phyloP scores from a whole-genome alignment of 2,797 vertebrate species.

The Bovichtus diacanthus region DNA sequence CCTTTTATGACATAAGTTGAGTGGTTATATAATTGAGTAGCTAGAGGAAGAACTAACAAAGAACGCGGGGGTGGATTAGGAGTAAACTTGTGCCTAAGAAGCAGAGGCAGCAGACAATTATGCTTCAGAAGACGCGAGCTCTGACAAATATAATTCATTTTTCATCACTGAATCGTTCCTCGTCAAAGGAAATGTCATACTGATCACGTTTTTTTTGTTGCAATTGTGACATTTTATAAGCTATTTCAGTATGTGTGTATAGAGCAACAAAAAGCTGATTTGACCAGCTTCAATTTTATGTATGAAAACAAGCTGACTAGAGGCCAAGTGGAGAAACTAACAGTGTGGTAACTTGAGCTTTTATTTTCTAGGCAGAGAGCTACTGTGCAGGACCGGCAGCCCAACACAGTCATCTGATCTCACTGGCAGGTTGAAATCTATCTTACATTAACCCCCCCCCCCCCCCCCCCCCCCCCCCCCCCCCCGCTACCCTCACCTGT shows the following conservation, averaged over 20 bases:
- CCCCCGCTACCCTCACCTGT: slow-evolving; percentile 33
- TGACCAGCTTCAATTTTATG: background rate
- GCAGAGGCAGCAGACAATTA: slow-evolving; percentile 38
- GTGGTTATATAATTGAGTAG: slow-evolving; percentile 70
- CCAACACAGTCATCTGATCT: slow-evolving; percentile 64
- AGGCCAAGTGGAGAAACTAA: slow-evolving; percentile 5
- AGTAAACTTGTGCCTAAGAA: slow-evolving; percentile 40
- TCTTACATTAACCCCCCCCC: slow-evolving; percentile 26
- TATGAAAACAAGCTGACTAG: background rate
- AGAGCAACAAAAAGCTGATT: background rate
- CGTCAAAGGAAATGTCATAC: background rate
- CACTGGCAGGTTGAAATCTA: slow-evolving; percentile 47
- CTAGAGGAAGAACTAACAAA: slow-evolving; percentile 64
- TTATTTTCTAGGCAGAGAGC: slow-evolving; percentile 38
- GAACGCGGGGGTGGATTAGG: slow-evolving; percentile 52
- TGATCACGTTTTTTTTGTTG: background rate
- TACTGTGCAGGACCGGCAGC: slow-evolving; percentile 33
- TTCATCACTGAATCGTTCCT: background rate
- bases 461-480: slow-evolving; percentile 23
- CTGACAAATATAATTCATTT: slow-evolving; percentile 6
- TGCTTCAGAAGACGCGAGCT: slow-evolving; percentile 14
- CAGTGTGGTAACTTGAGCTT: slow-evolving; percentile 47
- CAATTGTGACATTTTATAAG: background rate
- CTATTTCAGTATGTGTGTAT: background rate
- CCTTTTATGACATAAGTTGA: slow-evolving; percentile 69